Percentiles rank a stretch among this genome's conserved stretches.
These are phyloP conservation scores for Ochlodes sylvanus DNA, from an alignment of 2,888 invertebrate genomes.

Conservation along the genomic window DNA sequence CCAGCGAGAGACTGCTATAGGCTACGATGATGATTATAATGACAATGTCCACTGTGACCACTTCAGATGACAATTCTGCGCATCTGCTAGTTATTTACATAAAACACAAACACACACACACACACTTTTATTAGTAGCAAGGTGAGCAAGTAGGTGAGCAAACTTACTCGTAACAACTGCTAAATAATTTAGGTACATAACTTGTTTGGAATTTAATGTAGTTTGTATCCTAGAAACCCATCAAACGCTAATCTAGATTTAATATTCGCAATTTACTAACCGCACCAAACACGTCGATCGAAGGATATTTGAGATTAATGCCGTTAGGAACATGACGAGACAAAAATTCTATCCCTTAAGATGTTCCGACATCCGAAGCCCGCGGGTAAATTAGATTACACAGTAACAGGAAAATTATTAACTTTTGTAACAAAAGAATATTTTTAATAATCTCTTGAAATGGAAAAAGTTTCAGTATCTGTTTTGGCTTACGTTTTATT, in stretches of 20 bases:
- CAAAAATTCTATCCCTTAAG: constrained; percentile 1
- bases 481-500: constrained; percentile 8
- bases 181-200: no score
- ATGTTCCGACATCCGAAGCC: not conserved
- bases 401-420: constrained; percentile 1
- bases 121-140: no score
- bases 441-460: constrained; percentile 1
- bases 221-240: not conserved
- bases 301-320: not conserved
- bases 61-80: no score
- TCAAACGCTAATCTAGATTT: not conserved
- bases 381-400: constrained; percentile 1
- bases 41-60: no score
- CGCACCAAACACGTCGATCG: not conserved
- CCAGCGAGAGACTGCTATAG: no score
- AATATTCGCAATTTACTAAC: no score
- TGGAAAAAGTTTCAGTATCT: constrained; percentile 3
- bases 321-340: not conserved
- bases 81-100: no score
- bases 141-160: no score
- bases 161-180: no score
- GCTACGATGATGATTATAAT: no score
- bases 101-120: no score
- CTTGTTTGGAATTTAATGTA: no score
- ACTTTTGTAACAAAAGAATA: constrained; percentile 4